Base-by-base conservation (phyloP, 1,140 invertebrate species). In the Formica selysi region DNA sequence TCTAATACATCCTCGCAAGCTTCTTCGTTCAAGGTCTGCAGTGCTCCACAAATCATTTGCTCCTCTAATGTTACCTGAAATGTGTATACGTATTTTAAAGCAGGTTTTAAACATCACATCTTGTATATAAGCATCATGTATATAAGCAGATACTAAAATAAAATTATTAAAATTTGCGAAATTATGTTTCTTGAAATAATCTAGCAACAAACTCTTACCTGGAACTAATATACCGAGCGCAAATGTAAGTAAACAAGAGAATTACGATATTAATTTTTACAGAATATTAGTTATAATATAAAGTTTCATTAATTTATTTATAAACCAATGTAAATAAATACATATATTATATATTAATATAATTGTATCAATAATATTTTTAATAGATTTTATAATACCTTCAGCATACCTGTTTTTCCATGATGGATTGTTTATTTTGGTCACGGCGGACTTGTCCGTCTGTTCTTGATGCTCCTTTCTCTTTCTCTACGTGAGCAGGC, bases 21-120 rank as follows among this genome's bases (percentile, higher is more conserved):
- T 94, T 98, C 98, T 95, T 99, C 98, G 92, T 98, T 99, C 4
- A 99, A 95, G 0, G 98, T 98, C 95, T 98, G 98, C 48, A 99
- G 94, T 0, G 98, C 98, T 81, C 98, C 98, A 93, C 98, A 98
- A 89, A 99, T 98, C 98, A 98, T 98, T 94, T 98, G 98, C 92
- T 99, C 98, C 95, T 99, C 98, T 85, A 99, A 95, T 0, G 98
- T 98, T 51, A 99, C 98, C 98, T 98, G 89, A 36, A 91, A 92
- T 19, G 91, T 51, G 5, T 65, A 32, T 22, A 57, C 3, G 29
- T 0, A 32, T 16, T 68, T 68, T n/a, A 81, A 6, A 64, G 1
- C 13, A 16, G 19, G 16, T 26, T 51, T 51, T 51, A 51, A 54
- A 10, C 19, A 41, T 70, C n/a, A 7, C 8, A 51, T 59, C n/a